Base-by-base conservation (phyloP, 2,113 vertebrate species). In the Phycodurus eques region DNA sequence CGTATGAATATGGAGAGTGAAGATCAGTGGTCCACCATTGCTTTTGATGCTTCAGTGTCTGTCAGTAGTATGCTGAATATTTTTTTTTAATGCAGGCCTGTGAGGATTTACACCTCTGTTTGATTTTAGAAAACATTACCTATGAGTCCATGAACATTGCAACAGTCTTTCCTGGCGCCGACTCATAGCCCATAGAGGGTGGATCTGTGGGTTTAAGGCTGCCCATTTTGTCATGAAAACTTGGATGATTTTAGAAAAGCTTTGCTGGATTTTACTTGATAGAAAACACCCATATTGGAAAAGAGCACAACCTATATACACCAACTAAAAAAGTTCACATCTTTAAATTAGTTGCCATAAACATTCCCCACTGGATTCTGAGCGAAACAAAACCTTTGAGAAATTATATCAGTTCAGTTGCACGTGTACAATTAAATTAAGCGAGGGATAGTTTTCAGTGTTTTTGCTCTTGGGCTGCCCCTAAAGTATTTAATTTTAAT, bases 261-360 rank as follows among this genome's bases (percentile, higher is more conserved):
- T 80, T 72, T 19, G 73, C 75, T 84, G 88, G 84, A 85, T 89
- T 83, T 85, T 64, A 72, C 60, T 27, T 67, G 71, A 82, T 43
- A 68, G 72, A 72, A 82, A 72, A 72, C 71, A 64, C 63, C 57
- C 71, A 75, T n/a, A n/a, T 56, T 56, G 9, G 53, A 75, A 59
- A 83, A 44, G 57, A 85, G 68, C 67, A 77, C 56, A 65, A 7
- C 5, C 3, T 56, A 56, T 8, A 20, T 22, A 56, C 53, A 56
- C 20, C 53, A 56, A 56, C 2, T 69, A 5, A 39, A 39, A 27
- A 39, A 39, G 2, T 39, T 3, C 6, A 39, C 35, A 39, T 39
- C 35, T 39, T 39, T 5, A 39, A 39, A 39, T 39, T 39, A 5
- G 35, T 39, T 39, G 3, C 35, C 35, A 39, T 39, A 39, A 39